Percentiles rank a stretch among this genome's conserved stretches.
These are phyloP conservation scores for Austrofundulus limnaeus DNA, from an alignment of 2,113 vertebrate species.

Conservation along the genomic window DNA sequence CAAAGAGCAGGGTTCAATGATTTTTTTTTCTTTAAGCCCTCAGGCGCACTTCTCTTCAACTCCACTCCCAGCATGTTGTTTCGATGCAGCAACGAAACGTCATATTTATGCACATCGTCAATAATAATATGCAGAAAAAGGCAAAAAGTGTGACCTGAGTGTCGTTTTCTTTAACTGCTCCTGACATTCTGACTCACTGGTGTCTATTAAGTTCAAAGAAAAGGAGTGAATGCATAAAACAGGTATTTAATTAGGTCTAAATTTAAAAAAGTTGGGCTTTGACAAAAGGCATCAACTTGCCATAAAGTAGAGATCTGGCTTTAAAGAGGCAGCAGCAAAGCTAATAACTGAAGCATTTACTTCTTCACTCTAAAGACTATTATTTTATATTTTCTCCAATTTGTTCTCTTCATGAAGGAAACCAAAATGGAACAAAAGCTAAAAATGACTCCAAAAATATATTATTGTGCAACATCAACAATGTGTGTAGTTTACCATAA, in stretches of 20 bases:
- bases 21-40: slow-evolving; percentile 51
- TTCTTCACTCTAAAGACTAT: no score
- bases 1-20: slow-evolving; percentile 67
- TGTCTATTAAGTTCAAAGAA: slow-evolving; percentile 16
- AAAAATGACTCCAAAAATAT: background rate
- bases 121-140: slow-evolving; percentile 26
- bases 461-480: background rate
- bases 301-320: no score
- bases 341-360: slow-evolving; percentile 18
- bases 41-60: slow-evolving; percentile 59
- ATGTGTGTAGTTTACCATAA: background rate
- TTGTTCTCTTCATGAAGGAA: no score
- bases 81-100: slow-evolving; percentile 17
- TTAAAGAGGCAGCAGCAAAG: background rate
- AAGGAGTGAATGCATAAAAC: background rate
- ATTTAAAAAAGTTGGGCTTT: no score
- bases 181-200: slow-evolving; percentile 13
- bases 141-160: slow-evolving; percentile 19
- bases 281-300: no score
- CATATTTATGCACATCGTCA: slow-evolving; percentile 25
- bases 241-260: no score
- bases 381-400: no score
- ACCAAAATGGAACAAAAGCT: no score
- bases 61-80: slow-evolving; percentile 33
- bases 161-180: slow-evolving; percentile 6